Evolutionary conservation across 2,888 invertebrate genomes (phyloP).

Genomic region (Scaptomyza reducta): DNA sequence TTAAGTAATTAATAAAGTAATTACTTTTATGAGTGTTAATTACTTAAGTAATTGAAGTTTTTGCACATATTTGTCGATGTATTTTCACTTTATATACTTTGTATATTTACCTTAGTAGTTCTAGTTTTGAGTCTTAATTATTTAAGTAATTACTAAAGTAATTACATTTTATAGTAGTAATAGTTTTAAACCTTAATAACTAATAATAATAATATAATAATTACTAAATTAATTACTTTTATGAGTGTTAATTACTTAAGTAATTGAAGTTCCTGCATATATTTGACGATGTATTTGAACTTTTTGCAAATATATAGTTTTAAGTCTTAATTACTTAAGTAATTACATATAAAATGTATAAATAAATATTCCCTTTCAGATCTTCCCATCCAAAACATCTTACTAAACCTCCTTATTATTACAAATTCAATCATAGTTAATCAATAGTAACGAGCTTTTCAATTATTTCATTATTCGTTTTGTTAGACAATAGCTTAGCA

Average conservation of each 20-base stretch:
- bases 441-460: slow-evolving; percentile 10
- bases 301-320: neutral
- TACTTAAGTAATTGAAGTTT: neutral
- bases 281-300: neutral
- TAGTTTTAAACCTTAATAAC: neutral
- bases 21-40: neutral
- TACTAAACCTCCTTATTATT: neutral
- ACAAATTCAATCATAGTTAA: neutral
- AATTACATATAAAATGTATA: neutral
- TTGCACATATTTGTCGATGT: neutral
- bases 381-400: no score
- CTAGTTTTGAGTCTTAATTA: no score
- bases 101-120: neutral
- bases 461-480: slow-evolving; percentile 24
- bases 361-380: neutral
- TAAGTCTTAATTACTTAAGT: no score
- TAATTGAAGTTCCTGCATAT: neutral
- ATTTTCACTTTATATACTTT: neutral
- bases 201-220: neutral
- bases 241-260: no score
- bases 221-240: neutral
- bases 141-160: neutral
- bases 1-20: neutral
- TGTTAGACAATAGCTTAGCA: slow-evolving; percentile 64
- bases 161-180: neutral